Evolutionary conservation across 1,140 invertebrate species (phyloP), one percentile per base, ranked within the genome.

Genomic region (Pteromalus puparum): DNA sequence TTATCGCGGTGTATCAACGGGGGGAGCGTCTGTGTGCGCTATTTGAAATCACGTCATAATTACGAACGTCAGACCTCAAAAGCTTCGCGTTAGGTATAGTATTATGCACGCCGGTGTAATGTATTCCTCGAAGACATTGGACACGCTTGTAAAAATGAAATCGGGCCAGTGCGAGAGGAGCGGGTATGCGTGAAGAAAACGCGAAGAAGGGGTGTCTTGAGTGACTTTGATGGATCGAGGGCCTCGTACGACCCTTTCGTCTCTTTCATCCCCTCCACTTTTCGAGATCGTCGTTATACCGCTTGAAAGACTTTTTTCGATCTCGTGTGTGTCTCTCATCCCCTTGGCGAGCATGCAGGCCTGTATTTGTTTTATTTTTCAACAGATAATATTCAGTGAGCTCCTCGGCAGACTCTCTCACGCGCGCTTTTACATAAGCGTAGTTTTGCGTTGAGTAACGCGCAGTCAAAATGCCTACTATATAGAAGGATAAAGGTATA

Each of bases 221-320:
- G 46, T 85, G 84, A 85, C 84, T 85, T 85, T 85, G 84, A 85
- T 85, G 68, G 84, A 85, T 82, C 84, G 84, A 82, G 80, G 80
- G 75, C 65, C 48, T 53, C 13, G 9, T 10, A 48, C 81, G 81
- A 77, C 82, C 82, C 82, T 82, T 77, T 38, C 38, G 12, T 46
- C 74, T 46, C 74, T 38, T 80, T 42, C 18, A 34, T 61, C 18
- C 24, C 24, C 48, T 68, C 65, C 79, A 80, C 53, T 78, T 80
- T 28, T 53, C 76, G 73, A 26, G 53, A 34, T 73, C 53, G 12
- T 72, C 46, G 28, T 34, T 34, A 21, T 46, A 61, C 26, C 74
- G 24, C 53, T 77, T 74, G 26, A 42, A 42, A 38, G 2, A 12
- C 28, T 24, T 42, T 28, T 72, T 65, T 84, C 72, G 72, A 53